phyloP scores from a whole-genome alignment of 2,113 vertebrate genomes.

The Megaceryle torquata region DNA sequence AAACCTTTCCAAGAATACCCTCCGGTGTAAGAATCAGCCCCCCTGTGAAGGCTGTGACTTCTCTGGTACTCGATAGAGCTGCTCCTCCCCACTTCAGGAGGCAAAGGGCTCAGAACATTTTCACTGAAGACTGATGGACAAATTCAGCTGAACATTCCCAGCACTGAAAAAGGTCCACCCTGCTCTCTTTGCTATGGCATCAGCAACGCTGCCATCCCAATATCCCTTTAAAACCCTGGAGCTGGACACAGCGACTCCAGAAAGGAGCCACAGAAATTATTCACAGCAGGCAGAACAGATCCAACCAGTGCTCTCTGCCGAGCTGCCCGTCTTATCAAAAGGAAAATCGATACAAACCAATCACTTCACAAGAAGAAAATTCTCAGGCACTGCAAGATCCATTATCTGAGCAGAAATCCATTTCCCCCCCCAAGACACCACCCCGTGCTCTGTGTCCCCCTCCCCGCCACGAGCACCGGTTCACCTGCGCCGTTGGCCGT shows the following conservation, averaged over 20 bases:
- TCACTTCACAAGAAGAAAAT: background rate
- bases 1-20: background rate
- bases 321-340: background rate
- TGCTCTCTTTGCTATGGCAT: background rate
- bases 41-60: background rate
- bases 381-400: background rate
- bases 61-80: background rate
- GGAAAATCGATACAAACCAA: background rate
- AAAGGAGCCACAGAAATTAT: background rate
- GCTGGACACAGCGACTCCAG: background rate
- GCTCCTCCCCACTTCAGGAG: background rate
- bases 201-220: background rate
- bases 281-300: background rate
- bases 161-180: background rate
- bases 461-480: rapidly evolving
- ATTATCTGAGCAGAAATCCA: background rate
- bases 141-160: background rate
- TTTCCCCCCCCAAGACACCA: background rate
- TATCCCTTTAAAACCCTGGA: background rate
- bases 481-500: slow-evolving; percentile 66
- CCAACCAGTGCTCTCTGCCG: rapidly evolving
- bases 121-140: background rate
- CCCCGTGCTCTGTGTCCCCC: background rate
- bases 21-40: background rate
- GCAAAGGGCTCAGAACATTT: background rate